These are phyloP conservation scores for Periophthalmodon schlosseri DNA, from an alignment of 2,113 vertebrate genomes.

Conservation along the genomic window DNA sequence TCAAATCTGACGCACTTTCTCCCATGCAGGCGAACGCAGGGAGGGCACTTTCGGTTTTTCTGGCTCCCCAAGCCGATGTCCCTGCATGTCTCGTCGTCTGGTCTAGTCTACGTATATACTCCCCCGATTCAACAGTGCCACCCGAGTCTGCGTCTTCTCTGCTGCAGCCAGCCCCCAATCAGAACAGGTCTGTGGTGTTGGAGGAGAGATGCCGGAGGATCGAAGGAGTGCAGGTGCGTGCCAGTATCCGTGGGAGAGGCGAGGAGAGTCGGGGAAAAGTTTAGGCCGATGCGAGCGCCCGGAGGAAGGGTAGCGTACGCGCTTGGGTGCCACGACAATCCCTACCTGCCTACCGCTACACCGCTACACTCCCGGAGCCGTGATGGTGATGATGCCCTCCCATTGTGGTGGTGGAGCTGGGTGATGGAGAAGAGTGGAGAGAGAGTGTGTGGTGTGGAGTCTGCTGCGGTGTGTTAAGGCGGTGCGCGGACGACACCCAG, in stretches of 20 bases:
- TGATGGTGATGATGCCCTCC: neutral
- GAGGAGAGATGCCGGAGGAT: neutral
- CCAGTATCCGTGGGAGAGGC: neutral
- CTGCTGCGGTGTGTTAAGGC: neutral
- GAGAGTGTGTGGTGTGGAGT: neutral
- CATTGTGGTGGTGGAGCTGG: neutral
- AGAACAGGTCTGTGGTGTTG: neutral
- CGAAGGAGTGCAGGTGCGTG: neutral
- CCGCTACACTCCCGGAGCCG: neutral
- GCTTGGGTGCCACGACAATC: neutral
- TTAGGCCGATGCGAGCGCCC: neutral
- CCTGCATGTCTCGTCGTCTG: slow-evolving; percentile 54
- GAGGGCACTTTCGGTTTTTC: slow-evolving; percentile 74
- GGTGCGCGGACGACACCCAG: neutral
- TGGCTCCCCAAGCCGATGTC: slow-evolving; percentile 46
- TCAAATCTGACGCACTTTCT: slow-evolving; percentile 72
- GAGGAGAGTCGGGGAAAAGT: neutral
- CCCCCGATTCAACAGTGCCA: slow-evolving; percentile 77
- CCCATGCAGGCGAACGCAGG: neutral
- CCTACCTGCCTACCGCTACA: neutral
- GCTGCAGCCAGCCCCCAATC: slow-evolving; percentile 49
- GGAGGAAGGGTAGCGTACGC: neutral
- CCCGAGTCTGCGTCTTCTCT: slow-evolving; percentile 67
- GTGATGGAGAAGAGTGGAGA: neutral
- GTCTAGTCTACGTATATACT: neutral